These are phyloP conservation scores for Oxystoma pomonae DNA, from an alignment of 2,888 invertebrate genomes.

Conservation along the genomic window DNA sequence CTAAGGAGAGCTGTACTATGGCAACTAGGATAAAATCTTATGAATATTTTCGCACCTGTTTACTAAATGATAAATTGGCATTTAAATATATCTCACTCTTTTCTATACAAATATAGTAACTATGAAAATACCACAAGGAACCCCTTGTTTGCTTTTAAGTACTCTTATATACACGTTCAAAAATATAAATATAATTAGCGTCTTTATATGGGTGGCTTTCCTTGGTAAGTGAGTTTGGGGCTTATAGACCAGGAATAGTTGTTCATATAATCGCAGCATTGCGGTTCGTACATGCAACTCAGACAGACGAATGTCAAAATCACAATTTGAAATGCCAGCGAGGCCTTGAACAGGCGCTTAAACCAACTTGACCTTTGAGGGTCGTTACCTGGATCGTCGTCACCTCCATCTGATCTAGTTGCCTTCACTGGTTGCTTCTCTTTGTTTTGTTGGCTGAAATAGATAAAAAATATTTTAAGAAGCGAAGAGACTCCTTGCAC, in stretches of 20 bases:
- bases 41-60: background rate
- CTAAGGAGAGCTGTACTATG: background rate
- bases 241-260: constrained; percentile 70
- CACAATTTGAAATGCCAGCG: constrained; percentile 74
- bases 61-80: background rate
- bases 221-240: constrained; percentile 78
- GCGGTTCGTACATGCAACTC: constrained; percentile 70
- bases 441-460: constrained; percentile 36
- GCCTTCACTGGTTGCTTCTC: constrained; percentile 22
- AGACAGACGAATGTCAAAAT: constrained; percentile 68
- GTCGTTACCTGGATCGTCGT: constrained; percentile 54
- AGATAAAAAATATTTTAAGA: too few species aligned
- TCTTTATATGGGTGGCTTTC: constrained; percentile 76
- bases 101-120: constrained; percentile 19
- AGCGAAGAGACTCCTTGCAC: too few species aligned
- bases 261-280: constrained; percentile 76
- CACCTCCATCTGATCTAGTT: constrained; percentile 40
- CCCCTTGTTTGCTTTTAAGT: too few species aligned
- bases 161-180: too few species aligned
- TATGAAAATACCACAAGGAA: constrained; percentile 14
- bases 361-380: constrained; percentile 57
- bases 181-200: too few species aligned
- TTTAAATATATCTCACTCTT: constrained; percentile 17
- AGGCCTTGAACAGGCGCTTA: constrained; percentile 67
- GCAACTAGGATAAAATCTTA: background rate